Evolutionary conservation across 1,140 invertebrate genomes (phyloP).

Genomic region (Zaprionus kolodkinae): DNA sequence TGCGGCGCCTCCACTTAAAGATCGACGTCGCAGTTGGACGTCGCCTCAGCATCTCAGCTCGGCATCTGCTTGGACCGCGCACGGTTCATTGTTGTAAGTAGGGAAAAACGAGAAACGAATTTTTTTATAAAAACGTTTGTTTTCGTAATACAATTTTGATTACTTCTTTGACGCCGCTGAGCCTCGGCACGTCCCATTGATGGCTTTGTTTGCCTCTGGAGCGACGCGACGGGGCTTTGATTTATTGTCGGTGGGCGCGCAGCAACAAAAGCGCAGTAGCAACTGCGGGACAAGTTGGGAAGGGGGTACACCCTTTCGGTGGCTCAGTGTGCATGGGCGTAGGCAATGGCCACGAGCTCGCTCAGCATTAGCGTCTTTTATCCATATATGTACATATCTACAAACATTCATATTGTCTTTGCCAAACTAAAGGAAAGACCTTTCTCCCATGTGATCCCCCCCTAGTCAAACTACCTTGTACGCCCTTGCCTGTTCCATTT

Average conservation of each 20-base stretch:
- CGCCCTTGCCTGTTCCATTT: slow-evolving; percentile 48
- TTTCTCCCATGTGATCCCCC: background rate
- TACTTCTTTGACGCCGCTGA: slow-evolving; percentile 74
- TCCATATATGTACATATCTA: background rate
- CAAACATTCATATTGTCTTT: background rate
- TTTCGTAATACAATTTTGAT: slow-evolving; percentile 83
- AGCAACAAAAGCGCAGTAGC: slow-evolving; percentile 49
- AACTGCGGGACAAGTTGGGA: slow-evolving; percentile 45
- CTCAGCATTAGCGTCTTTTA: background rate
- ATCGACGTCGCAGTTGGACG: slow-evolving; percentile 29
- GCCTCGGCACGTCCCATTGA: slow-evolving; percentile 53
- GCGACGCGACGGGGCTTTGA: slow-evolving; percentile 59
- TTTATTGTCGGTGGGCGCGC: slow-evolving; percentile 60
- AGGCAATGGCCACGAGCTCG: background rate
- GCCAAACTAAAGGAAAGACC: background rate
- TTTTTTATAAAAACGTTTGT: slow-evolving; percentile 76
- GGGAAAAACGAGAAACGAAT: slow-evolving; percentile 48
- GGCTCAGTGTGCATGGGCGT: background rate
- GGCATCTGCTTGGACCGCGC: slow-evolving; percentile 16
- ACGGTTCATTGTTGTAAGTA: slow-evolving; percentile 63
- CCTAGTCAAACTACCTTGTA: background rate
- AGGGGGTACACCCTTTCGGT: slow-evolving; percentile 15
- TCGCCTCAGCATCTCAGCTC: slow-evolving; percentile 1
- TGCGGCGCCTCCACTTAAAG: slow-evolving; percentile 48
- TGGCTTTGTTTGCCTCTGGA: slow-evolving; percentile 59